Evolutionary conservation across 2,113 vertebrate species (phyloP).

Genomic region (Galbula dea): DNA sequence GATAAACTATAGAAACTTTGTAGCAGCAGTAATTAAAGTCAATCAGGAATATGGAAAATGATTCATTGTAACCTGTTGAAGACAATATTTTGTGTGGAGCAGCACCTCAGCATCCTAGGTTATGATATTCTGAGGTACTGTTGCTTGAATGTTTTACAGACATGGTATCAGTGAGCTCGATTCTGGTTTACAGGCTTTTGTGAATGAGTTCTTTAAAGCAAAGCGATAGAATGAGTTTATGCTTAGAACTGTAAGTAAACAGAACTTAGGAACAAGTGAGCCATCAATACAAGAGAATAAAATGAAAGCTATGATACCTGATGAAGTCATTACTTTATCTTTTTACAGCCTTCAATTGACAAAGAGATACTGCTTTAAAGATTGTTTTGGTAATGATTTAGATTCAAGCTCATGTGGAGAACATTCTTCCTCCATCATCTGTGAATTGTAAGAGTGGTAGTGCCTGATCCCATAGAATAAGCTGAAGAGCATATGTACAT

Average conservation of each 20-base stretch:
- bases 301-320: neutral
- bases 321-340: neutral
- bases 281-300: neutral
- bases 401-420: neutral
- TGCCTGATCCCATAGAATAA: neutral
- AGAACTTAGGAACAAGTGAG: neutral
- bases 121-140: neutral
- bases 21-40: neutral
- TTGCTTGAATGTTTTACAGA: neutral
- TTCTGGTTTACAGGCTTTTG: neutral
- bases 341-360: neutral
- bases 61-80: neutral
- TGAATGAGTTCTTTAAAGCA: neutral
- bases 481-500: neutral
- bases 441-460: neutral
- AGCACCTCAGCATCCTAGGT: neutral
- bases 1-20: neutral
- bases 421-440: neutral
- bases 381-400: neutral
- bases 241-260: neutral
- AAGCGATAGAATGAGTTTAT: neutral
- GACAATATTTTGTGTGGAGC: neutral
- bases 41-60: neutral
- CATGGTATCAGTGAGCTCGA: neutral
- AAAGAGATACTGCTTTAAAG: neutral